Evolutionary conservation across 2,888 invertebrate genomes (phyloP), one percentile per base, ranked within the genome.

Genomic region (Malacosoma neustria): DNA sequence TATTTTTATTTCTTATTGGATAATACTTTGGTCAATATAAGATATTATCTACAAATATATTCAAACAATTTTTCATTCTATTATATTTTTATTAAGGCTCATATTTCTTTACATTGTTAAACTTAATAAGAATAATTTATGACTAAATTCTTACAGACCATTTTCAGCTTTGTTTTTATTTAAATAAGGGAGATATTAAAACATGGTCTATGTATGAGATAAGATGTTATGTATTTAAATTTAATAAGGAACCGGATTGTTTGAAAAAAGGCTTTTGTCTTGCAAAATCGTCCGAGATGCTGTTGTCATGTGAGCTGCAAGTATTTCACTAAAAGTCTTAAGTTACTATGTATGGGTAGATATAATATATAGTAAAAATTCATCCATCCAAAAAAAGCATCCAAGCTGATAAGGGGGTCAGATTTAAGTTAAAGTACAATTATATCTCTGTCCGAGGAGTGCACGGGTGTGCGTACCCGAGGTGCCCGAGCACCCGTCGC

Each of bases 261-360:
- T 33, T 53, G 56, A 57, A 47, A 49, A 33, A 43, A 13, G 32
- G 42, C 13, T 37, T 36, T 42, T 37, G 45, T 43, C 49, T 54
- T 54, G 51, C 46, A 44, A 53, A 54, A 45, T 22, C 22, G 7
- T 9, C 22, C 9, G 22, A 22, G 22, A 22, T 22, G 22, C 22
- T 9, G 5, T 22, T 22, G 9, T 9, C 22, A 9, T 22, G 1
- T 9, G 22, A 7, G 22, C 6, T 22, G 22, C 22, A 22, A 22
- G 6, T n/a, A n/a, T n/a, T n/a, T n/a, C n/a, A n/a, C n/a, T n/a
- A n/a, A n/a, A n/a, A n/a, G n/a, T n/a, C n/a, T n/a, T n/a, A n/a
- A n/a, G n/a, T n/a, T n/a, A n/a, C n/a, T n/a, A n/a, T n/a, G n/a
- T n/a, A n/a, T n/a, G n/a, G n/a, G n/a, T n/a, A n/a, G n/a, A n/a